Evolutionary conservation across 2,888 invertebrate species (phyloP).

Genomic region (Synergus laeviventris): DNA sequence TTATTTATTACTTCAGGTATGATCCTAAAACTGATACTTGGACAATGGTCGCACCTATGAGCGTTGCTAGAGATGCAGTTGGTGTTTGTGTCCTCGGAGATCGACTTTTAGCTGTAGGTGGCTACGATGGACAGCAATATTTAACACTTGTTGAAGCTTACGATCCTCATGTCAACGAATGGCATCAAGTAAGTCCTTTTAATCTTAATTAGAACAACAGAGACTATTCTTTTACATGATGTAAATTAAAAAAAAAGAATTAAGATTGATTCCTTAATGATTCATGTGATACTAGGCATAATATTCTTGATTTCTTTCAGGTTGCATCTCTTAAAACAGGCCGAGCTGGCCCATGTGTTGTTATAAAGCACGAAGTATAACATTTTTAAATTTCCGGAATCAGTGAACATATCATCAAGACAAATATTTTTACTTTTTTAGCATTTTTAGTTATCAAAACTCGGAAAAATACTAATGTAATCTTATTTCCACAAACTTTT

Average conservation of each 20-base stretch:
- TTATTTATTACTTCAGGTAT: slow-evolving; percentile 74
- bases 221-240: no score
- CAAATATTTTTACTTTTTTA: not conserved
- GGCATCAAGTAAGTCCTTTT: slow-evolving; percentile 78
- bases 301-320: slow-evolving; percentile 75
- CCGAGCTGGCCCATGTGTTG: slow-evolving; percentile 92
- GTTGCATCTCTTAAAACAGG: slow-evolving; percentile 88
- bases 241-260: not conserved
- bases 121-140: slow-evolving; percentile 94
- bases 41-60: slow-evolving; percentile 90
- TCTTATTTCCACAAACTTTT: not conserved
- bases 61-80: slow-evolving; percentile 91
- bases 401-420: slow-evolving; percentile 43
- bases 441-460: not conserved
- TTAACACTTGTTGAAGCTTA: slow-evolving; percentile 92
- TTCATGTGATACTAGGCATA: slow-evolving; percentile 3
- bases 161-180: slow-evolving; percentile 89
- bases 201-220: slow-evolving; percentile 6
- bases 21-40: slow-evolving; percentile 88
- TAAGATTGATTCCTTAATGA: no score
- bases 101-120: slow-evolving; percentile 89
- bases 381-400: not conserved
- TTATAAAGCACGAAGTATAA: slow-evolving; percentile 73
- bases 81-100: slow-evolving; percentile 92
- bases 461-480: not conserved